Base-by-base conservation (phyloP, 2,797 vertebrate species). In the Sebastes hubbsi region DNA sequence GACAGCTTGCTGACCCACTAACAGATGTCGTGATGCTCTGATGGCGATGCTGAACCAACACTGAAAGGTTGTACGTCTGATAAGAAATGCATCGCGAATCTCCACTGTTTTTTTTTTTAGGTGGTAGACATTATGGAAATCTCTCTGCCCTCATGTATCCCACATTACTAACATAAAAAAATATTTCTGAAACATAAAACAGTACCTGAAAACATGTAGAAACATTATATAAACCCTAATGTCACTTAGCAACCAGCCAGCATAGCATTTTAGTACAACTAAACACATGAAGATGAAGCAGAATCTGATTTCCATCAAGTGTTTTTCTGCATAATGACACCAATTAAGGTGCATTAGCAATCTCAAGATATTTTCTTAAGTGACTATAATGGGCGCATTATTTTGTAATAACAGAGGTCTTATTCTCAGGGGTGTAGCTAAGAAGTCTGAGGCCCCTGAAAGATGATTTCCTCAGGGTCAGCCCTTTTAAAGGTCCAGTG, bases 251-350 rank as follows among this genome's bases (percentile, higher is more conserved):
- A 75, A 27, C 61, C 4, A 78, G 67, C 42, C 70, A 72, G 67
- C 27, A 61, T 3, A 54, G n/a, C 3, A 24, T 63, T 76, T 79
- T 27, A 60, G 16, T 10, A 27, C 38, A 56, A 46, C 24, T 62
- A 10, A 62, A 58, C 38, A 38, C 18, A 65, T 38, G 36, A 72
- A 74, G 20, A 84, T 20, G 14, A 81, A 75, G 42, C 24, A 42
- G 59, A 68, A 81, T 65, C 56, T 72, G 73, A 80, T 66, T 85
- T 62, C 59, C 74, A 66, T 78, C 54, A 36, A 81, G 55, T 78
- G 64, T 61, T 87, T 76, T 73, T 80, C 77, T 81, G 83, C 69
- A 78, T 90, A 86, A 91, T 88, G 64, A 86, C 76, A n/a, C 59
- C 80, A 80, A 86, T 90, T 87, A 78, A 83, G 74, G 77, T 60